Conservation (phyloP, 1,140 invertebrate species). For the Harpegnathos saltator region DNA sequence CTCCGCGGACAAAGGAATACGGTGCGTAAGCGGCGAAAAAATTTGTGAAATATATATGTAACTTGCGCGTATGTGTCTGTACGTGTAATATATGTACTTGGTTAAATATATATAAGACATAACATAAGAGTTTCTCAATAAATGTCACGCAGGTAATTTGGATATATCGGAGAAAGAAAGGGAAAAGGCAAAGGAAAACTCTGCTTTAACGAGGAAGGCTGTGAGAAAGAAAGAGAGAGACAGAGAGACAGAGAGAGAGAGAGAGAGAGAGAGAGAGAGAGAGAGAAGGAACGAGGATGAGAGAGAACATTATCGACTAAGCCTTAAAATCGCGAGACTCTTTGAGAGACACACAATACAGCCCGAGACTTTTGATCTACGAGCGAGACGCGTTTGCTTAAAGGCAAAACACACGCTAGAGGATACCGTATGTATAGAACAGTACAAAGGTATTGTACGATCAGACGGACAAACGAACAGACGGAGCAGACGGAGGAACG, state of each 20-base stretch:
- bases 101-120: not conserved
- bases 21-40: not conserved
- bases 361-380: constrained; percentile 33
- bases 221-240: not conserved
- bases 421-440: not conserved
- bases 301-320: constrained; percentile 57
- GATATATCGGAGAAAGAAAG: not conserved
- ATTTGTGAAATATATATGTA: not conserved
- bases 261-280: not conserved
- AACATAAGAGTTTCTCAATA: not conserved
- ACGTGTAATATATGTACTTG: no score
- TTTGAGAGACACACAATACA: constrained; percentile 40
- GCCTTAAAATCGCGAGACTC: constrained; percentile 26
- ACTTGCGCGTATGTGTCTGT: not conserved
- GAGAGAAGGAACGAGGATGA: not conserved
- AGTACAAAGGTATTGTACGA: constrained; percentile 36
- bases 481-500: constrained; percentile 21
- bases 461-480: constrained; percentile 47
- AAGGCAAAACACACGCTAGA: constrained; percentile 42
- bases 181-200: not conserved
- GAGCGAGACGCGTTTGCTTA: constrained; percentile 32
- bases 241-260: not conserved
- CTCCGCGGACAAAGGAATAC: constrained; percentile 30
- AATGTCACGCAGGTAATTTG: not conserved
- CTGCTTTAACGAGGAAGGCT: not conserved